Base-by-base conservation (phyloP, 2,113 vertebrate genomes). In the Lynx canadensis region DNA sequence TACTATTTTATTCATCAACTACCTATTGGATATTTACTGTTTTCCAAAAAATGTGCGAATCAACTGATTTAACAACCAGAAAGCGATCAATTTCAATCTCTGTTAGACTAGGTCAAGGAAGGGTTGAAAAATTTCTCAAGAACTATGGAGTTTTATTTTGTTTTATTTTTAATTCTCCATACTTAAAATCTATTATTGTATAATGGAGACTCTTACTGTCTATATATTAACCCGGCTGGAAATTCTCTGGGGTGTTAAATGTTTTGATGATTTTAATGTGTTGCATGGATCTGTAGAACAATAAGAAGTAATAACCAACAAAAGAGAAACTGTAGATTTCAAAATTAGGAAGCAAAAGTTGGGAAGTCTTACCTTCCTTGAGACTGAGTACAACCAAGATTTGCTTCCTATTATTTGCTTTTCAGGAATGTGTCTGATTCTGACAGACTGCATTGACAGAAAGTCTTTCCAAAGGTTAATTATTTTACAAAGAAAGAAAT, bases 381-480 rank as follows among this genome's bases (percentile, higher is more conserved):
- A 95, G 27, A 87, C 15, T 68, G 38, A 74, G 11, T 36, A 29
- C 3, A 82, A n/a, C 29, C 33, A 55, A 89, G 36, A 65, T 85
- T 94, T 95, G 29, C 65, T 96, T 93, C 38, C n/a, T 84, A 27
- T 69, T 80, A 73, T 66, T 55, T 96, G 89, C 48, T 90, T 97
- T 97, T 96, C 94, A 97, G 94, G 80, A 98, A 97, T 97, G 93
- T 94, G 83, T 86, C 68, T 98, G 31, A 89, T 88, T 98, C 63
- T 96, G 96, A 96, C 96, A 98, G 89, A 25, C 60, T 94, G 60
- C 88, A 96, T 97, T 98, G 98, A 98, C 95, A 98, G 94, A 98
- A 98, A 98, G 96, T 50, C 69, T 98, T 98, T 97, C 95, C 94
- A 98, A 98, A 99, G 98, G 97, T 98, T 98, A 98, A 98, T 98